Percentiles rank a stretch among this genome's conserved stretches.
phyloP scores from a whole-genome alignment of 37 sponge, comb jelly and placozoan genomes.

The Hormiphora californensis region DNA sequence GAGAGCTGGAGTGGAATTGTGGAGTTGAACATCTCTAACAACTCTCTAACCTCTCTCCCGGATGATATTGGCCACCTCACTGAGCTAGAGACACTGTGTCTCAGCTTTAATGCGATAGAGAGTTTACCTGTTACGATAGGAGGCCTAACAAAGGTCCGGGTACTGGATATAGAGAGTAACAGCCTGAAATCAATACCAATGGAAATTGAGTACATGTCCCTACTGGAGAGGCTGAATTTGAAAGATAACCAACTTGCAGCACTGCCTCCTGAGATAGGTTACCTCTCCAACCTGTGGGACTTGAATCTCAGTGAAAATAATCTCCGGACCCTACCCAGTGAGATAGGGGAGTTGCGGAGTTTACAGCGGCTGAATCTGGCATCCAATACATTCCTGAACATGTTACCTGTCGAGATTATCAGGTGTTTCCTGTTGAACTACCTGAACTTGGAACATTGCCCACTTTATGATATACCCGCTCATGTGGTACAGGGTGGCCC shows the following conservation, averaged over 20 bases:
- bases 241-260: not conserved
- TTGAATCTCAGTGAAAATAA: constrained; percentile 45
- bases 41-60: not conserved
- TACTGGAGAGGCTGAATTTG: constrained; percentile 33
- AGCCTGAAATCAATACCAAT: constrained; percentile 17
- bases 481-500: not conserved
- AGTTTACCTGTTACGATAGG: constrained; percentile 11
- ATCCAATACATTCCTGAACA: constrained; percentile 14
- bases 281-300: constrained; percentile 17
- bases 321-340: constrained; percentile 21
- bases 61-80: constrained; percentile 23
- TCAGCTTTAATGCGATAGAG: constrained; percentile 15
- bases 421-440: constrained; percentile 15
- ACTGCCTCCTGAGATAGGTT: constrained; percentile 6
- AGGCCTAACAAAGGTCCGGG: not conserved
- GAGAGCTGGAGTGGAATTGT: not conserved
- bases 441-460: constrained; percentile 11
- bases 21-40: constrained; percentile 37
- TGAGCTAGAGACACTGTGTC: constrained; percentile 23
- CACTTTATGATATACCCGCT: not conserved
- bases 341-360: constrained; percentile 35
- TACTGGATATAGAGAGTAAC: constrained; percentile 16
- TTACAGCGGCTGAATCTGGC: constrained; percentile 8
- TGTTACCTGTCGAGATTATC: constrained; percentile 26
- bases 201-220: constrained; percentile 16